A percentile compares a stretch with the other conserved stretches of the same genome.
These are phyloP conservation scores for Gymnarchus niloticus DNA, from an alignment of 2,113 vertebrate genomes.

Conservation along the genomic window DNA sequence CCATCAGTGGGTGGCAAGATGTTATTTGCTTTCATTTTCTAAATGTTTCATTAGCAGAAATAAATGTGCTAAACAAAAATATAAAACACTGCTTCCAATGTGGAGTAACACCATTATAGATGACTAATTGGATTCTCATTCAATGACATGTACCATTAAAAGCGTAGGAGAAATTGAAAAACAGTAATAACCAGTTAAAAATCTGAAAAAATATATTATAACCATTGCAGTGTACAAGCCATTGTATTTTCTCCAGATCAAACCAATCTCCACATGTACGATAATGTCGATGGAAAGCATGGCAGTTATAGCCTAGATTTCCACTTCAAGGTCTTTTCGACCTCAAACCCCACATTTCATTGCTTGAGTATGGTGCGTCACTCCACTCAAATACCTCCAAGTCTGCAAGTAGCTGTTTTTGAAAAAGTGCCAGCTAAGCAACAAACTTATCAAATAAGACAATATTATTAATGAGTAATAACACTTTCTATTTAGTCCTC, in stretches of 20 bases:
- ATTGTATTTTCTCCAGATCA: too few species aligned
- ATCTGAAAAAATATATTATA: too few species aligned
- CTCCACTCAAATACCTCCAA: neutral
- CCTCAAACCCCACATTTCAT: neutral
- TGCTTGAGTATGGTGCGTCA: neutral
- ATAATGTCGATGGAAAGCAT: neutral
- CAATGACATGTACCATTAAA: neutral
- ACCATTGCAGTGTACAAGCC: too few species aligned
- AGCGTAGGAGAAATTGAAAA: too few species aligned
- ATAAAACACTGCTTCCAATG: neutral
- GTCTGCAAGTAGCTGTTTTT: neutral
- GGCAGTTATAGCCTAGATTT: neutral
- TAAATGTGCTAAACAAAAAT: neutral
- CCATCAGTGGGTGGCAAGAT: neutral
- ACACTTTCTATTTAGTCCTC: neutral
- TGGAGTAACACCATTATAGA: neutral
- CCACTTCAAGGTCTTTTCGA: neutral
- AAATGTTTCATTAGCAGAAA: neutral
- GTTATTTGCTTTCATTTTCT: neutral
- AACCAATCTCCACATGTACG: neutral
- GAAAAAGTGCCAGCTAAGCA: neutral
- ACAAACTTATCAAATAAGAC: too few species aligned
- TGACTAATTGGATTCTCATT: neutral
- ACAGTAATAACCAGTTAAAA: too few species aligned
- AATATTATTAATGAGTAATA: neutral